Conservation (phyloP, 2,797 vertebrate genomes). For the Sardinella longiceps region DNA sequence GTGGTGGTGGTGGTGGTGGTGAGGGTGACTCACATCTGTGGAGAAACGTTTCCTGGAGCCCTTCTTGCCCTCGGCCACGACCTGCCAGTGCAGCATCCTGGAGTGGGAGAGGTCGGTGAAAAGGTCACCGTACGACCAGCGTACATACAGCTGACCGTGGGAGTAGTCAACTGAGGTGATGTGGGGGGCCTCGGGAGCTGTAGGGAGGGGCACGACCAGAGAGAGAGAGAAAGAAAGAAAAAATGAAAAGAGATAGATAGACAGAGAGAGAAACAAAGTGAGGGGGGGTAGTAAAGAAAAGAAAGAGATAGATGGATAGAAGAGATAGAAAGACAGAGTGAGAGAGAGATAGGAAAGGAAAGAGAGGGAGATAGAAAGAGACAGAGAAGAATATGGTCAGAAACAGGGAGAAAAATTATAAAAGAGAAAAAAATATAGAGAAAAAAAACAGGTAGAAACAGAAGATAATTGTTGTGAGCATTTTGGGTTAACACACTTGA, state of each 20-base stretch:
- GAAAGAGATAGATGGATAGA: too few relatives aligned
- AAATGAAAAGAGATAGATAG: neutral
- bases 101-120: conserved; percentile 90
- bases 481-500: neutral
- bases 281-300: neutral
- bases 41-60: conserved; percentile 83
- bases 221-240: neutral
- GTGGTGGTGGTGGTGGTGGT: too few relatives aligned
- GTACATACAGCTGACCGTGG: conserved; percentile 81
- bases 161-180: conserved; percentile 88
- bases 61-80: conserved; percentile 87
- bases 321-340: too few relatives aligned
- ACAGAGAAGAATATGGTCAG: neutral
- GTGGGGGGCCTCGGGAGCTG: conserved; percentile 92
- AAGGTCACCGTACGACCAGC: conserved; percentile 89
- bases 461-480: too few relatives aligned
- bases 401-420: neutral
- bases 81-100: conserved; percentile 93
- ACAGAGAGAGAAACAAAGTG: too few relatives aligned
- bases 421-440: neutral
- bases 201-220: neutral
- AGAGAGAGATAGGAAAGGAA: too few relatives aligned
- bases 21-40: conserved; percentile 66
- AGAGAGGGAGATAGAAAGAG: neutral
- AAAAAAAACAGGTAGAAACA: neutral